Evolutionary conservation across 2,888 invertebrate species (phyloP), one percentile per base, ranked within the genome.

Genomic region (Acleris holmiana): DNA sequence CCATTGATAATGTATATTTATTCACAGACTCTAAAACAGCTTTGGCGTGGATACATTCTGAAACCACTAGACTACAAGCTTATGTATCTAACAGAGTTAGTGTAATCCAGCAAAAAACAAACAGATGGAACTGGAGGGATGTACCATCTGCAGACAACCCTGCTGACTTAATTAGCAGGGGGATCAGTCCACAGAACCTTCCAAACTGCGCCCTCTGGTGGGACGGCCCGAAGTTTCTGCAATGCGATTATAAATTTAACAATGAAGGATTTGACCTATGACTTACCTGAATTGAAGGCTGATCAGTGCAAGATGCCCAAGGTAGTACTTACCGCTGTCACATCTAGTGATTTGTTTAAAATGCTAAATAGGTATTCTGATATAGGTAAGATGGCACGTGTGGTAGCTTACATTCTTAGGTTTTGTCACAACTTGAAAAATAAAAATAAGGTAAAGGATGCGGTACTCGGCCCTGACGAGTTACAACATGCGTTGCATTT

Each of bases 61-160:
- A 67, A 21, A 40, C 13, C 41, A 7, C 63, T 44, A 23, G 58
- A 17, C 47, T 69, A 4, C 46, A 67, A 18, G 59, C 69, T 1
- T 72, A 67, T 21, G 69, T 70, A 8, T 61, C 58, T 13, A 71
- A 72, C 54, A 69, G 71, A 49, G 69, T 69, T 0, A 59, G 23
- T 15, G 19, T 44, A 8, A 67, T 70, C 17, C 49, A 25, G 4
- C 21, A 68, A 13, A 23, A 50, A 3, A 68, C 68, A 13, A n/a
- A 10, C 49, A 29, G 51, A 7, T 69, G 60, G 17, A 10, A 18
- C 17, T 71, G 71, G 69, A 23, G 44, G 18, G 66, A 69, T 35
- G 61, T 69, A n/a, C 10, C 40, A 7, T 54, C 58, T 8, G 15
- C 35, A 7, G 67, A 69, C 0, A 71, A 71, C 40, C 68, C 68